Percentiles rank a stretch among this genome's conserved stretches.
Conservation (phyloP, 2,888 invertebrate species). For the Nineta flava region DNA sequence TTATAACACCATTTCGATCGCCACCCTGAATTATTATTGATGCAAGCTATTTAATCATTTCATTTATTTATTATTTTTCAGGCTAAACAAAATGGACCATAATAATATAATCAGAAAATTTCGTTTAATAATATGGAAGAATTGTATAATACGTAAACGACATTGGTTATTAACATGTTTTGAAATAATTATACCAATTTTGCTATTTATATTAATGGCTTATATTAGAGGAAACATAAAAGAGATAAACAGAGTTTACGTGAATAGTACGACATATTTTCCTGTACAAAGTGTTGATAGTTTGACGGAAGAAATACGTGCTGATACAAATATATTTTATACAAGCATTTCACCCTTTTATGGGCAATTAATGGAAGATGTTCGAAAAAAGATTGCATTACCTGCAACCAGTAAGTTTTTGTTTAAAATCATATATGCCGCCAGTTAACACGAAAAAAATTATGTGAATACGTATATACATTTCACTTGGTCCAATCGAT, state of each 20-base stretch:
- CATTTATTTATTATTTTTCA: no score
- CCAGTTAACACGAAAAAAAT: no score
- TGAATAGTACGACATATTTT: slow-evolving; percentile 15
- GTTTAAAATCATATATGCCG: neutral
- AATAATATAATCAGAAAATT: slow-evolving; percentile 12
- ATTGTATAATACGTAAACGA: slow-evolving; percentile 21
- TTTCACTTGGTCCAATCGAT: no score
- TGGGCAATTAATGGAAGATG: slow-evolving; percentile 18
- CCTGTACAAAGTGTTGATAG: neutral
- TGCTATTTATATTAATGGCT: slow-evolving; percentile 23
- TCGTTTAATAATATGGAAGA: slow-evolving; percentile 24
- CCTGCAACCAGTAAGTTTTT: slow-evolving; percentile 19
- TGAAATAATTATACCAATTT: slow-evolving; percentile 22
- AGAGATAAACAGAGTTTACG: slow-evolving; percentile 19
- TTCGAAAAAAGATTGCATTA: slow-evolving; percentile 19
- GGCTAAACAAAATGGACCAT: no score
- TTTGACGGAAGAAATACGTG: neutral
- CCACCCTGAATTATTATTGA: no score
- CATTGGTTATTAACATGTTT: slow-evolving; percentile 22
- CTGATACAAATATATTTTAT: slow-evolving; percentile 15
- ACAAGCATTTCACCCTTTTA: slow-evolving; percentile 20
- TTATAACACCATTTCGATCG: no score
- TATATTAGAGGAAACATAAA: slow-evolving; percentile 22
- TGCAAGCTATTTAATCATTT: no score
- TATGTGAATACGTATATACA: no score